Evolutionary conservation across 2,797 vertebrate genomes (phyloP).

Genomic region (Mormyrops boulengeri): DNA sequence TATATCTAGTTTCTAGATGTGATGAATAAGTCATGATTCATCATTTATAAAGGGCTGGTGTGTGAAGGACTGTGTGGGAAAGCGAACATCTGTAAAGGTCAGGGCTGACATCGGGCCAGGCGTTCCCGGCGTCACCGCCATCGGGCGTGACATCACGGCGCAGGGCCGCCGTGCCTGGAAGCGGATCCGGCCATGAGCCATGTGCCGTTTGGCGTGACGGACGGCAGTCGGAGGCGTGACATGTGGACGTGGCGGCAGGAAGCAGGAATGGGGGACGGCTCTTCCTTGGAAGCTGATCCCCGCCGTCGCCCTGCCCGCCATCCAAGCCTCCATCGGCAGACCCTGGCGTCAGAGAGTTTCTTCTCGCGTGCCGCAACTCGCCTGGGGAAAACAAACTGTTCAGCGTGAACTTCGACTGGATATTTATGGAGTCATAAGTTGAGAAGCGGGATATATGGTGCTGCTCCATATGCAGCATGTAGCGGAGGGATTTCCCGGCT

Average conservation of each 20-base stretch:
- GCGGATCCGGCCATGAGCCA: constrained; percentile 54
- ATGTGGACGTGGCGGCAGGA: constrained; percentile 68
- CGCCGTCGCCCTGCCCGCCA: background rate
- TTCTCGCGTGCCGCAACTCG: background rate
- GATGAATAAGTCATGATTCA: background rate
- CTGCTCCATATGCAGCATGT: constrained; percentile 24
- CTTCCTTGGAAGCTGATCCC: constrained; percentile 44
- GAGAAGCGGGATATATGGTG: constrained; percentile 15
- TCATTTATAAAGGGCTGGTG: background rate
- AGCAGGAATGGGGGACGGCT: constrained; percentile 65
- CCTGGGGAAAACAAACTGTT: background rate
- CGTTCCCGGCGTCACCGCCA: background rate
- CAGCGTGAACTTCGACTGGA: background rate
- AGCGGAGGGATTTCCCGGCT: constrained; percentile 26
- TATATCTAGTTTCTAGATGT: constrained; percentile 56
- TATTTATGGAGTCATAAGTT: constrained; percentile 17
- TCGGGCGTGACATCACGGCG: background rate
- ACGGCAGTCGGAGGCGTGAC: constrained; percentile 75
- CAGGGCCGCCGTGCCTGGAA: background rate
- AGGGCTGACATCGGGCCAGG: background rate
- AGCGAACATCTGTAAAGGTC: background rate
- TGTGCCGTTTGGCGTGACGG: constrained; percentile 64
- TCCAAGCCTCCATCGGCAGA: background rate
- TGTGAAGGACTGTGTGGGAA: background rate
- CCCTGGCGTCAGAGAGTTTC: background rate